Conservation (phyloP, 2,888 invertebrate species). For the Hymenopus coronatus region DNA sequence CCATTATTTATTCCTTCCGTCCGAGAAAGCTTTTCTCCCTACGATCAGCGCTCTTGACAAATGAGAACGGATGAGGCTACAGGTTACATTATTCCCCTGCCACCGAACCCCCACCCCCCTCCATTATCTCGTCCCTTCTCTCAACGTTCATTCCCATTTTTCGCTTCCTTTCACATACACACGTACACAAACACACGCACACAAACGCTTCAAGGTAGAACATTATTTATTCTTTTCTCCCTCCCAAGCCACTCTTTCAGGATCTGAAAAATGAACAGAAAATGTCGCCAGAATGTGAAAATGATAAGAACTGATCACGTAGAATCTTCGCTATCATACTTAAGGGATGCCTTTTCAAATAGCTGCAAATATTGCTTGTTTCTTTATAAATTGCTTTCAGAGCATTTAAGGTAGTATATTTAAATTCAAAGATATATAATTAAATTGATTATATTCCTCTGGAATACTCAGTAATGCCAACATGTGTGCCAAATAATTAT, state of each 20-base stretch:
- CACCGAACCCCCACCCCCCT: not conserved
- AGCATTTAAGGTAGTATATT: too few relatives aligned
- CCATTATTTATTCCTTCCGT: not conserved
- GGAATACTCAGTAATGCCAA: too few relatives aligned
- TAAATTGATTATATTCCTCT: too few relatives aligned
- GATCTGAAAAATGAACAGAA: not conserved
- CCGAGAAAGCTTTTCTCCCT: not conserved
- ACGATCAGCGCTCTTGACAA: conserved; percentile 22
- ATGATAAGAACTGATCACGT: not conserved
- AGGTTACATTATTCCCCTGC: conserved; percentile 25
- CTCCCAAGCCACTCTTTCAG: not conserved
- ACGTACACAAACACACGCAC: not conserved
- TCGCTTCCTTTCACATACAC: conserved; percentile 21
- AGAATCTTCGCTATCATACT: not conserved
- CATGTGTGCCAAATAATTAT: too few relatives aligned
- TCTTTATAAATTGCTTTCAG: too few relatives aligned
- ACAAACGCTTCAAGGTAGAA: not conserved
- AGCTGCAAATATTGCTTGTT: too few relatives aligned
- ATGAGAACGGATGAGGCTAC: conserved; percentile 30
- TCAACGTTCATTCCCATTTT: conserved; percentile 18
- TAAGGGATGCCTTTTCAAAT: not conserved
- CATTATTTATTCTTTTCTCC: not conserved
- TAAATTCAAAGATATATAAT: too few relatives aligned
- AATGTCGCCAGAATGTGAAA: not conserved
- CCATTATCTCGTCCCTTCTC: conserved; percentile 22